Percentiles rank a stretch among this genome's conserved stretches.
Conservation (phyloP, 2,888 invertebrate genomes). For the Rotaria macrura region DNA sequence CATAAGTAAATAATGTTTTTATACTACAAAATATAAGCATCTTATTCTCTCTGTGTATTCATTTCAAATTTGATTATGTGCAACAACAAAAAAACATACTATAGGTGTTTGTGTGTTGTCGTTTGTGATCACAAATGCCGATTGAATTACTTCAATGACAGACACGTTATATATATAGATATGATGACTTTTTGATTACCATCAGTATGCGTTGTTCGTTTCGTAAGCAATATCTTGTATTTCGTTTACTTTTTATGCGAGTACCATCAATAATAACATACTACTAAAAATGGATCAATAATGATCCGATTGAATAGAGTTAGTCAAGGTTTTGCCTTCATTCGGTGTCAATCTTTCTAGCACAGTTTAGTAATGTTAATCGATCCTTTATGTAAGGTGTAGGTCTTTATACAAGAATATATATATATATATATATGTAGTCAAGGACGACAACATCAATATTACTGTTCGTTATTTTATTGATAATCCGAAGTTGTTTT, state of each 20-base stretch:
- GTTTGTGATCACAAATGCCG: neutral
- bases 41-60: neutral
- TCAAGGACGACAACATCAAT: neutral
- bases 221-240: neutral
- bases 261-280: neutral
- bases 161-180: neutral
- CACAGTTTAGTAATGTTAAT: neutral
- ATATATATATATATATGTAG: neutral
- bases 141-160: neutral
- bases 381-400: neutral
- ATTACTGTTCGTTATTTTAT: neutral
- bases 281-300: neutral
- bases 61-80: neutral
- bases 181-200: neutral
- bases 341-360: neutral
- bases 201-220: neutral
- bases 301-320: neutral
- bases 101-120: neutral
- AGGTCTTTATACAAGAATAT: too few species aligned
- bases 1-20: neutral
- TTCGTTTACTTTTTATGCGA: neutral
- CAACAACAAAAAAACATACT: neutral
- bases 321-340: neutral
- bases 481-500: neutral
- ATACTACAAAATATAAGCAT: neutral